Evolutionary conservation across 2,888 invertebrate species (phyloP), one percentile per base, ranked within the genome.

Genomic region (Venustoraphidia nigricollis): DNA sequence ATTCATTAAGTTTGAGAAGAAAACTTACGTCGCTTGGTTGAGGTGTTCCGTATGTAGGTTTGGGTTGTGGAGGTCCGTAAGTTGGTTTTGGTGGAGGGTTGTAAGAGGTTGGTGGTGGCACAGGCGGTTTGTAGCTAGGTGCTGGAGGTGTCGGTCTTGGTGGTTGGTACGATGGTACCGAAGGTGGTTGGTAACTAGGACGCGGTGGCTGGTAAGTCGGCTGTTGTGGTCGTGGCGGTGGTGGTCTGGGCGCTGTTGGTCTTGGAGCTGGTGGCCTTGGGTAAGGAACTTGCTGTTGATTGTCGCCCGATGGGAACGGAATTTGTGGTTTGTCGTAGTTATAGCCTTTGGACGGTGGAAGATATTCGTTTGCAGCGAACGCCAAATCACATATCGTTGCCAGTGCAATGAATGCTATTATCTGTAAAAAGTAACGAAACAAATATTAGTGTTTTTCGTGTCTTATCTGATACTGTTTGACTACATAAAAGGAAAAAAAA

Each of bases 291-390:
- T 43, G 47, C 37, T 43, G 42, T 10, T 27, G 14, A 43, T 43
- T 37, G 5, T n/a, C 34, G 4, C 27, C 37, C 2, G 40, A 35
- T 1, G 75, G 74, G 65, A 79, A 79, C 0, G 80, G 75, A 50
- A 75, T 68, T 9, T 64, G 55, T 2, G 88, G 87, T 41, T 72
- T 74, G n/a, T 77, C 75, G 63, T 88, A 88, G 55, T 73, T 74
- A 66, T 88, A 88, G 11, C 84, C 84, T 56, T 79, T 79, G 59
- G 74, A 77, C 4, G 77, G 77, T 14, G 88, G 88, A 46, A 88
- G 73, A 67, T 88, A 88, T 48, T 81, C 81, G 61, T 83, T 82
- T 51, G 79, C 77, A 10, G 81, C 81, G 2, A 81, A 78, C 41
- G 73, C 69, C 6, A 27, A 27, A 6, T 27, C 27, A 6, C 27